Evolutionary conservation across 2,888 invertebrate genomes (phyloP).

Genomic region (Zhuqinia jingwanae): DNA sequence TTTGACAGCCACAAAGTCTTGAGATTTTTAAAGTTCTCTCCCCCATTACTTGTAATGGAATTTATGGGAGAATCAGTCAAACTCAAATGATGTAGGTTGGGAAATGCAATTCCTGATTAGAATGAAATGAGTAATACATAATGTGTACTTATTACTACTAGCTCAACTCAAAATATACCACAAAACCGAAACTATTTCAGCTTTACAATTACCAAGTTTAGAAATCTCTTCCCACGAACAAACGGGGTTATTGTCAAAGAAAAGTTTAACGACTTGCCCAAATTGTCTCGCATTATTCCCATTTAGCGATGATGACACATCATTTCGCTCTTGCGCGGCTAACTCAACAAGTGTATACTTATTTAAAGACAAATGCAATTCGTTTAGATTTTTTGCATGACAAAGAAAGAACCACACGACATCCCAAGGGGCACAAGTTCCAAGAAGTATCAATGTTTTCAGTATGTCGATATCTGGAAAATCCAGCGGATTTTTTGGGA

Average conservation of each 20-base stretch:
- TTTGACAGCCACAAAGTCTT: conserved; percentile 55
- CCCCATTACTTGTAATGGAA: conserved; percentile 10
- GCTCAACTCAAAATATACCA: no score
- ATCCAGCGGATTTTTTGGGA: conserved; percentile 81
- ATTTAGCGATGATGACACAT: no score
- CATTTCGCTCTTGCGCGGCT: no score
- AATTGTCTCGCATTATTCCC: no score
- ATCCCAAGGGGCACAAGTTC: conserved; percentile 92
- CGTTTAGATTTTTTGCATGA: conserved; percentile 84
- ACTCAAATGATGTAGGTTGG: conserved; percentile 56
- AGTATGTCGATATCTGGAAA: conserved; percentile 81
- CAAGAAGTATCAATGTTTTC: conserved; percentile 91
- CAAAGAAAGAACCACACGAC: conserved; percentile 88
- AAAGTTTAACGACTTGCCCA: not conserved
- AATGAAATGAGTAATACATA: not conserved
- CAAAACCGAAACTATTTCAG: no score
- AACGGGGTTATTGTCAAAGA: conserved; percentile 66
- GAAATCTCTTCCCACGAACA: conserved; percentile 60
- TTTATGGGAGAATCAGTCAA: conserved; percentile 30
- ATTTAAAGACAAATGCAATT: conserved; percentile 95
- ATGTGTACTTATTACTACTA: no score
- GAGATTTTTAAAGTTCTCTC: conserved; percentile 27
- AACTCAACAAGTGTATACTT: conserved; percentile 82
- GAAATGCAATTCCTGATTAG: conserved; percentile 51
- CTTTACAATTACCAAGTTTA: conserved; percentile 59